Percentiles rank a stretch among this genome's conserved stretches.
Conservation (phyloP, 2,797 vertebrate species). For the Acanthurus leucopareius region DNA sequence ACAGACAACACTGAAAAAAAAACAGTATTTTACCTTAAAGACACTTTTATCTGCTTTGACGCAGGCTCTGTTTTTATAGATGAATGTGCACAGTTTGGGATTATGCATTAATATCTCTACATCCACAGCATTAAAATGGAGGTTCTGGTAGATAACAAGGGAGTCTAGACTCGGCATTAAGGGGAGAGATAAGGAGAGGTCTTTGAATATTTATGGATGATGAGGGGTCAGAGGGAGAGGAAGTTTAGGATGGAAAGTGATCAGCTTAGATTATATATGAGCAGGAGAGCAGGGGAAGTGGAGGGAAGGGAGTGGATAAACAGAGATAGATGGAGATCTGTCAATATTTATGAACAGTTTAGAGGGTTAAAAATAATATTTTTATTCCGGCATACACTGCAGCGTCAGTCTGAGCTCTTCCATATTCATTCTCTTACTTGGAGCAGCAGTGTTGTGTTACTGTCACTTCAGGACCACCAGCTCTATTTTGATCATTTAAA, state of each 20-base stretch:
- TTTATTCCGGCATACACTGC: not conserved
- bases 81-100: too few relatives aligned
- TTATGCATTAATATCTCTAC: too few relatives aligned
- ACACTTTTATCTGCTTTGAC: too few relatives aligned
- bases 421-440: slow-evolving; percentile 2
- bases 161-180: slow-evolving; percentile 7
- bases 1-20: too few relatives aligned
- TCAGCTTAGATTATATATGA: slow-evolving; percentile 27
- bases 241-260: slow-evolving; percentile 27
- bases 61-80: too few relatives aligned
- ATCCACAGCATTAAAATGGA: too few relatives aligned
- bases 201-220: slow-evolving; percentile 47
- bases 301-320: slow-evolving; percentile 45
- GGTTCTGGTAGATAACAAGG: not conserved
- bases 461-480: slow-evolving; percentile 19
- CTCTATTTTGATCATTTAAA: not conserved
- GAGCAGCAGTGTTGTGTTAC: slow-evolving; percentile 16
- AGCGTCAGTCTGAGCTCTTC: slow-evolving; percentile 2
- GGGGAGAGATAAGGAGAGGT: slow-evolving; percentile 15
- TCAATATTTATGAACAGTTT: slow-evolving; percentile 48
- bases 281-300: slow-evolving; percentile 28
- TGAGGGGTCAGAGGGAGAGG: slow-evolving; percentile 11
- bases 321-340: slow-evolving; percentile 33
- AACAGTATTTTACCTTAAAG: too few relatives aligned
- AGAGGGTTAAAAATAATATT: slow-evolving; percentile 26